phyloP scores from a whole-genome alignment of 2,888 invertebrate species.

The Sicus ferrugineus region DNA sequence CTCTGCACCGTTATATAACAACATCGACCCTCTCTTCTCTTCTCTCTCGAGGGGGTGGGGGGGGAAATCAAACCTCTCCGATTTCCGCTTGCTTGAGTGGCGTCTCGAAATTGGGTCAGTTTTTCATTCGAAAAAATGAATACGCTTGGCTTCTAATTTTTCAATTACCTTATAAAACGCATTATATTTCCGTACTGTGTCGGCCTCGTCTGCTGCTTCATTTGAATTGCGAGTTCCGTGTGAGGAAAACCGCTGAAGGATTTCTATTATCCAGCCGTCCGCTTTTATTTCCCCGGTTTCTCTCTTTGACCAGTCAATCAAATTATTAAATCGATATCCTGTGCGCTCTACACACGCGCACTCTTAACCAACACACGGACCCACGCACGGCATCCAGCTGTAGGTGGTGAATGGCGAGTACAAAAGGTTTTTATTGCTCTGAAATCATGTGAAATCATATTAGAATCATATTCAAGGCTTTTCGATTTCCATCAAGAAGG shows the following conservation, averaged over 20 bases:
- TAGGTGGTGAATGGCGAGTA: background rate
- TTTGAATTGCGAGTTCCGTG: background rate
- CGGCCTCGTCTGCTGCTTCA: background rate
- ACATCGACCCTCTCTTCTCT: too few relatives aligned
- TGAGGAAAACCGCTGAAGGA: slow-evolving; percentile 5
- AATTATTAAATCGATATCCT: slow-evolving; percentile 39
- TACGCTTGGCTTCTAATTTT: slow-evolving; percentile 10
- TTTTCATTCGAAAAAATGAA: background rate
- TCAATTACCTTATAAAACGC: slow-evolving; percentile 23
- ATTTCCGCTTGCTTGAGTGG: too few relatives aligned
- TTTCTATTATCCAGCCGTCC: slow-evolving; percentile 23
- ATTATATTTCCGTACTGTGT: background rate
- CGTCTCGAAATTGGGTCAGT: slow-evolving; percentile 24
- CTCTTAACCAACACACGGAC: background rate
- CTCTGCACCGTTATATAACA: too few relatives aligned
- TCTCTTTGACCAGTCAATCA: slow-evolving; percentile 45
- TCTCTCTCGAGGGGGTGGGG: too few relatives aligned
- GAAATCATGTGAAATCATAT: slow-evolving; percentile 15
- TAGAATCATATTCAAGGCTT: slow-evolving; percentile 49
- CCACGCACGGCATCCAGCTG: slow-evolving; percentile 7
- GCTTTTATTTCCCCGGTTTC: background rate
- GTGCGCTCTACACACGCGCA: slow-evolving; percentile 22
- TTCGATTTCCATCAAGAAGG: slow-evolving; percentile 38
- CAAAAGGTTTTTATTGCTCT: background rate
- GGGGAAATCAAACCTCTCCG: too few relatives aligned